These are phyloP conservation scores for Mastomys coucha DNA, from an alignment of 2,113 vertebrate genomes.

Conservation along the genomic window DNA sequence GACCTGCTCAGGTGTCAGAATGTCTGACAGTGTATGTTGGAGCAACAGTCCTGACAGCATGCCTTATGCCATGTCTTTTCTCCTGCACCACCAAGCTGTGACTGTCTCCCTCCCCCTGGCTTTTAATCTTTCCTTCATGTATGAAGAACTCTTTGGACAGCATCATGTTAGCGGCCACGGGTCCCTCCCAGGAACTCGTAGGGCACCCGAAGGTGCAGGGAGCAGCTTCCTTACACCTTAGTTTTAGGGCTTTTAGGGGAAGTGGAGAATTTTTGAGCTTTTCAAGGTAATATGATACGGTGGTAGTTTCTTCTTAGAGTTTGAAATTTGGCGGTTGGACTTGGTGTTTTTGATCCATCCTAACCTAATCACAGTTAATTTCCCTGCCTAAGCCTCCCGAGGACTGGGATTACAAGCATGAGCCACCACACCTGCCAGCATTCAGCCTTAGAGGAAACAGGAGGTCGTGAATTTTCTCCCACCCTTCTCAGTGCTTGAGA, in stretches of 20 bases:
- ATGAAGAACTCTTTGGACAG: not conserved
- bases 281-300: not conserved
- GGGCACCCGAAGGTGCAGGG: not conserved
- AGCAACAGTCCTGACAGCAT: not conserved
- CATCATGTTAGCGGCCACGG: not conserved
- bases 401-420: not conserved
- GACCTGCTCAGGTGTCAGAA: not conserved
- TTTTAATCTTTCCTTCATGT: not conserved
- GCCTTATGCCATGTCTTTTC: not conserved
- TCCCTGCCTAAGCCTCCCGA: not conserved
- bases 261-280: not conserved
- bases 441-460: not conserved
- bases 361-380: not conserved
- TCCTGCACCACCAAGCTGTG: not conserved
- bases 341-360: not conserved
- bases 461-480: not conserved
- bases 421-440: not conserved
- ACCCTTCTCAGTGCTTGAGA: not conserved
- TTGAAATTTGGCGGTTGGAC: not conserved
- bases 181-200: not conserved
- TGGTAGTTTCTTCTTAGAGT: conserved; percentile 5
- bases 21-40: not conserved
- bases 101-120: not conserved
- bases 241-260: not conserved
- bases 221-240: not conserved